Evolutionary conservation across 92 coral and sea anemone genomes (phyloP), one percentile per base, ranked within the genome.

Genomic region (Plumapathes pennacea): DNA sequence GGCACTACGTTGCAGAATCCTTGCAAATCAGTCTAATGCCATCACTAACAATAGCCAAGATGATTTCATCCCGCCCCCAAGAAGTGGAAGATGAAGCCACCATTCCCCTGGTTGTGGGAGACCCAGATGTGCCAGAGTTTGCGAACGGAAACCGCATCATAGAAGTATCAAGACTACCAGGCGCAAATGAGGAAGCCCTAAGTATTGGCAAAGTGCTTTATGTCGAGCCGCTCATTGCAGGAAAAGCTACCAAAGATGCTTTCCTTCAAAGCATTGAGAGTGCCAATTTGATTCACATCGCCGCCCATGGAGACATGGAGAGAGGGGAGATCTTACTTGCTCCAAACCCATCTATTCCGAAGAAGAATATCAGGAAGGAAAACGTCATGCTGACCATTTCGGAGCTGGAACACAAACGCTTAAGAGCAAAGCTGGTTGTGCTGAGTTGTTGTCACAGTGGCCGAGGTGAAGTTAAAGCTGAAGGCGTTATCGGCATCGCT

Each of bases 401-500:
- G 14, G 74, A 67, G 20, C 19, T 67, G 14, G 50, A 27, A 18
- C 36, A 12, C 3, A 44, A 36, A 26, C 32, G 39, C 2, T 26
- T 65, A 39, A 55, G 34, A 10, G 64, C 64, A 6, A 54, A 19
- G 44, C 64, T 67, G 23, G 74, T 67, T 10, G 74, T 67, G 32
- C 45, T 67, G 3, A 67, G 74, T 42, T 67, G 74, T 33, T 54
- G 64, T 67, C 74, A 67, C 34, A 41, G 54, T 7, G 74, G 46
- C 8, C 54, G 54, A n/a, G 75, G 75, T 11, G 23, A 43, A 19
- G 75, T 68, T 25, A 68, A 43, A 10, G 23, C 65, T 20, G 75
- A 68, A 26, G 76, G 76, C 8, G 66, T 69, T 10, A 49, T 69
- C 38, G 66, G 76, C 26, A 69, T 69, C 20, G 76, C 66, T 19